These are phyloP conservation scores for Athene noctua DNA, from an alignment of 2,113 vertebrate genomes.

Conservation along the genomic window DNA sequence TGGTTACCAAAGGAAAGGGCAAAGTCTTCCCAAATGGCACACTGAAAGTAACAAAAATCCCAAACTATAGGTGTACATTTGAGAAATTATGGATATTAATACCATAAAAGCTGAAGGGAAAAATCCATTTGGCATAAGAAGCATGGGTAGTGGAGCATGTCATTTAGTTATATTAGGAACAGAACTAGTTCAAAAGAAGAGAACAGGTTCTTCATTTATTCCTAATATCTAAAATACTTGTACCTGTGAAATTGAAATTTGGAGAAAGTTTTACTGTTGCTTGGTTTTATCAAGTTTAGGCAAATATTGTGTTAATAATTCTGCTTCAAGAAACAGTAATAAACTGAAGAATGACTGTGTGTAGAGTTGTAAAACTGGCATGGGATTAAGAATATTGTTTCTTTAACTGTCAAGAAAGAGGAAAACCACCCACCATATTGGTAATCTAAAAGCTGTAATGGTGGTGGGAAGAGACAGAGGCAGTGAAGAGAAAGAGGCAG, in stretches of 20 bases:
- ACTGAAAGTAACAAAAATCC: neutral
- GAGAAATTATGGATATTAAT: neutral
- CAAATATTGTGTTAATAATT: neutral
- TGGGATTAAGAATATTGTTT: neutral
- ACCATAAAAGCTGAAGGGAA: neutral
- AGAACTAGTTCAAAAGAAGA: slow-evolving; percentile 20
- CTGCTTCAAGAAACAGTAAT: neutral
- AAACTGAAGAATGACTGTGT: neutral
- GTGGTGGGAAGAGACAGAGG: neutral
- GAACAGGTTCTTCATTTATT: neutral
- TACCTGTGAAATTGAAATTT: slow-evolving; percentile 24
- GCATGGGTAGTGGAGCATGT: neutral
- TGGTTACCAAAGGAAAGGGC: neutral
- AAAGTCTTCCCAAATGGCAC: neutral
- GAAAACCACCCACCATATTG: neutral
- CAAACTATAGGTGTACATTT: neutral
- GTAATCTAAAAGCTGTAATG: neutral
- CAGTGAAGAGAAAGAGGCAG: neutral
- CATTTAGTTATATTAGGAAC: neutral
- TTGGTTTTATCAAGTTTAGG: neutral
- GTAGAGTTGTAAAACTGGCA: neutral
- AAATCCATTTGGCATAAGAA: slow-evolving; percentile 24
- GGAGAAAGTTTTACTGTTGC: neutral
- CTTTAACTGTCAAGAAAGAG: neutral
- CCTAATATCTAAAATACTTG: neutral